Conservation (phyloP, 1,140 invertebrate species). For the Heliconius hermathena region DNA sequence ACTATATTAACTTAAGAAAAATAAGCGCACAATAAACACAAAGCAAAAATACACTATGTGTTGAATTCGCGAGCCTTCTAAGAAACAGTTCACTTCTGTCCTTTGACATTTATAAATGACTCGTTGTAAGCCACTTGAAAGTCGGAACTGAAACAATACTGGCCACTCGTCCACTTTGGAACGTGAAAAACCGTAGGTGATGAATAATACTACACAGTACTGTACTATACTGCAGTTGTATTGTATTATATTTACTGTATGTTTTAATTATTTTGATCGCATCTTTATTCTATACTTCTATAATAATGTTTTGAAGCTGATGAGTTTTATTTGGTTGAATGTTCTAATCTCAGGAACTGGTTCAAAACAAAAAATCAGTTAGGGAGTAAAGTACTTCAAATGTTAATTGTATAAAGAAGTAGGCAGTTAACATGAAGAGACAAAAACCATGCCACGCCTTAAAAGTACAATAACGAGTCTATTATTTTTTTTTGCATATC, state of each 20-base stretch:
- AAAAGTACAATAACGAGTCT: no score
- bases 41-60: background rate
- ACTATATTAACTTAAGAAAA: background rate
- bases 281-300: no score
- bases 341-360: no score
- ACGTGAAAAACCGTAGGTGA: constrained; percentile 1
- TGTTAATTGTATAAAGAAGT: no score
- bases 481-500: no score
- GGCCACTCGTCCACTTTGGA: constrained; percentile 1
- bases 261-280: background rate
- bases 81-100: constrained; percentile 10
- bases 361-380: no score
- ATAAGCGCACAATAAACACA: constrained; percentile 1
- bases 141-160: constrained; percentile 11
- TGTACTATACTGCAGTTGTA: background rate
- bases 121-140: constrained; percentile 11
- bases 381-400: no score
- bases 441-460: no score
- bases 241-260: background rate
- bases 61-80: constrained; percentile 9
- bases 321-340: no score
- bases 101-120: constrained; percentile 13
- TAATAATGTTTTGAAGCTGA: no score
- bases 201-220: background rate
- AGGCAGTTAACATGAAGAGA: no score